Conservation (phyloP, 2,113 vertebrate species). For the Solenodon paradoxus region DNA sequence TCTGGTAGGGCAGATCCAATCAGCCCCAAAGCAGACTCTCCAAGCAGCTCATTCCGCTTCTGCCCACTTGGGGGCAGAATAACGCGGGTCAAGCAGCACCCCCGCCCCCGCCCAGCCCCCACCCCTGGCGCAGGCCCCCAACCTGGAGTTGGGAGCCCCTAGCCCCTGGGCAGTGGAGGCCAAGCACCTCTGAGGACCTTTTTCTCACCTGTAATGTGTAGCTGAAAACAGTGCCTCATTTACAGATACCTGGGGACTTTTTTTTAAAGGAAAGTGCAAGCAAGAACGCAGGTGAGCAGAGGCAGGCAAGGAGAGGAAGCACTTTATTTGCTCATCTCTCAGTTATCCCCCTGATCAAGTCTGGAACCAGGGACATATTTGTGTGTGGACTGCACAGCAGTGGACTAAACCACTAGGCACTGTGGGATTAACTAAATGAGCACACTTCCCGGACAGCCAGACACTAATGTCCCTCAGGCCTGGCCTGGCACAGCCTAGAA, state of each 20-base stretch:
- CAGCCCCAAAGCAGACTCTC: neutral
- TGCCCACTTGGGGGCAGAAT: neutral
- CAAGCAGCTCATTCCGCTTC: no score
- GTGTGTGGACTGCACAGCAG: no score
- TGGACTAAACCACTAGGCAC: no score
- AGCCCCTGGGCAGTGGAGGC: neutral
- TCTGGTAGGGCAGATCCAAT: neutral
- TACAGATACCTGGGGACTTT: neutral
- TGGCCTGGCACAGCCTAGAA: neutral
- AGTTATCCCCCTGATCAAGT: no score
- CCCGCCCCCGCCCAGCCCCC: no score
- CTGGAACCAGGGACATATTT: no score
- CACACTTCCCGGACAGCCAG: rapidly evolving
- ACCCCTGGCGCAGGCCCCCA: no score
- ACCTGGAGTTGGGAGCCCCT: neutral
- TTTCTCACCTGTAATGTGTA: neutral
- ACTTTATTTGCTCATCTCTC: no score
- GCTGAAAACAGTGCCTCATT: neutral
- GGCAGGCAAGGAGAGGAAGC: no score
- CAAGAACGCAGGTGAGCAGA: no score
- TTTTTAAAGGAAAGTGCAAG: no score
- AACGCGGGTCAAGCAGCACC: neutral
- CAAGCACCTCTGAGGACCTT: neutral
- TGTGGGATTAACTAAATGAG: neutral
- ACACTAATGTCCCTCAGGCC: neutral